Evolutionary conservation across 2,888 invertebrate species (phyloP), one percentile per base, ranked within the genome.

Genomic region (Eristalis pertinax): DNA sequence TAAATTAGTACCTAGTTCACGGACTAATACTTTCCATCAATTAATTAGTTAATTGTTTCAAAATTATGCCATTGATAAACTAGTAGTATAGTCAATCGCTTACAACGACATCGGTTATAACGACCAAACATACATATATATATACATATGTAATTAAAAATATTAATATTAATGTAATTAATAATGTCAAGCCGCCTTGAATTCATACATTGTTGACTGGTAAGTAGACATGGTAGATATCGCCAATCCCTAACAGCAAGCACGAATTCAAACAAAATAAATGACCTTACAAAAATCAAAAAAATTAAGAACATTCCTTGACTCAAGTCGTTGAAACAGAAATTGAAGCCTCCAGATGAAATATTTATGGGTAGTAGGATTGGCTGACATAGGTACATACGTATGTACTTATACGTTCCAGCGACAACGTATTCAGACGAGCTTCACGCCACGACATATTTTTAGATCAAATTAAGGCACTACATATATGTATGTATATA

Each of bases 381-480:
- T 15, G 13, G 2, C 15, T 13, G 41, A 43, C n/a, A 41, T 15
- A 13, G 13, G 4, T 41, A 15, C 5, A 5, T 43, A n/a, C 4
- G n/a, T 43, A n/a, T 43, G 4, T 43, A 2, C n/a, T 43, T 2
- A 43, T 41, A 41, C 1, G 41, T 15, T n/a, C 43, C 19, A 38
- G 38, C 13, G 38, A 13, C 38, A 19, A 50, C 19, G 50, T 19
- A 38, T 13, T 13, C 13, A 38, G 58, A 32, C 41, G 50, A 32
- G n/a, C 76, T 67, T 41, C 63, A 80, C 58, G 41, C 56, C 65
- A 56, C 62, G 76, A n/a, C 68, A 69, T 81, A 83, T 86, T 83
- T 86, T 86, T 86, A 83, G 83, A 86, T 72, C 78, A 35, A 78
- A 75, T 70, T 83, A 72, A 78, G 69, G 62, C 58, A 22, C 56